Evolutionary conservation across 2,888 invertebrate genomes (phyloP).

Genomic region (Pachliopta kotzebuea): DNA sequence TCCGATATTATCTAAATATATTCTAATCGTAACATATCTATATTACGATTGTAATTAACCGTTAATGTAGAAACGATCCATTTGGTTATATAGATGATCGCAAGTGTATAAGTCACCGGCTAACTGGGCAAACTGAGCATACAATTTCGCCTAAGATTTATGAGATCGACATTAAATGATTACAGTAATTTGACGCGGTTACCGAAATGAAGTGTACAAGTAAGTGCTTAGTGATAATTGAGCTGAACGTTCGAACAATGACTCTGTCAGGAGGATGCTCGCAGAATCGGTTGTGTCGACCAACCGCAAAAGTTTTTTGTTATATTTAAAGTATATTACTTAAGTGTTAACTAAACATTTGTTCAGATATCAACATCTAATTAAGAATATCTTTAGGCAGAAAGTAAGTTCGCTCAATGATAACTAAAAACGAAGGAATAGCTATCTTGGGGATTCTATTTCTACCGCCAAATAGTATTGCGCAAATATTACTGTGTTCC

Average conservation of each 20-base stretch:
- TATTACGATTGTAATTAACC: background rate
- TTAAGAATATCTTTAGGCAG: too few species aligned
- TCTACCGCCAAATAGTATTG: too few species aligned
- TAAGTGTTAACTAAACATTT: too few species aligned
- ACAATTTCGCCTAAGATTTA: constrained; percentile 69
- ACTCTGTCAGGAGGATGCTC: background rate
- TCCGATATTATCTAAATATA: background rate
- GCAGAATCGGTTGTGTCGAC: too few species aligned
- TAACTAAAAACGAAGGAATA: too few species aligned
- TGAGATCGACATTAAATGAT: constrained; percentile 62
- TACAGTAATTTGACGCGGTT: constrained; percentile 64
- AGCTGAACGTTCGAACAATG: constrained; percentile 2
- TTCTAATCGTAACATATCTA: background rate
- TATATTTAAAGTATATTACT: too few species aligned
- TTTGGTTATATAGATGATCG: constrained; percentile 4
- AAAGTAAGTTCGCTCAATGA: too few species aligned
- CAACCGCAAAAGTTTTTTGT: too few species aligned
- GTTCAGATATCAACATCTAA: too few species aligned
- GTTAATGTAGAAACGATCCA: background rate
- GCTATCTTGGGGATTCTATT: too few species aligned
- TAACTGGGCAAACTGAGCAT: constrained; percentile 56
- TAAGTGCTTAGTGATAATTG: constrained; percentile 40
- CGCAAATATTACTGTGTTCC: too few species aligned
- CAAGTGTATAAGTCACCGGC: constrained; percentile 53
- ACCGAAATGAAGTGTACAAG: constrained; percentile 64